Base-by-base conservation (phyloP, 2,113 vertebrate species). In the Nipponia nippon region DNA sequence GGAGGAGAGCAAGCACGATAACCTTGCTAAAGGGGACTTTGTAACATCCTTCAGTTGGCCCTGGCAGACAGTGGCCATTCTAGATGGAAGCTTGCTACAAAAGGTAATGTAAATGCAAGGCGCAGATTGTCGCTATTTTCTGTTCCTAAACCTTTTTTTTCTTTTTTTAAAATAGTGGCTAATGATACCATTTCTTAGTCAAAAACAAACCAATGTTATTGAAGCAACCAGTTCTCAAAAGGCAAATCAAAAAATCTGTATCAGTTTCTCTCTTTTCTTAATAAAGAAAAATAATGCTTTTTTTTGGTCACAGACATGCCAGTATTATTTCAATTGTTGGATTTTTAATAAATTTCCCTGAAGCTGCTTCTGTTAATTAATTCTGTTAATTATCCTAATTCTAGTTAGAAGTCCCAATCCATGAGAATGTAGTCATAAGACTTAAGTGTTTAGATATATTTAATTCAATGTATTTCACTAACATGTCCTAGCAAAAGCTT, bases 1-100 rank as follows among this genome's bases (percentile, higher is more conserved):
- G 23, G 98, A 99, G 92, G 98, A 98, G 84, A 99, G 99, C 96
- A 98, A 97, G 85, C 97, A 98, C 27, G 19, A 71, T 2, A 30
- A 92, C 17, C 93, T 98, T 27, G 40, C 82, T 5, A 83, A 96
- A 83, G 99, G 99, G 25, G 98, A 99, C 80, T 97, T 98, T 46
- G 99, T 99, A 85, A 99, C 98, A 30, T 99, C 98, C 29, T 99
- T 99, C 85, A 98, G 30, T 91, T 99, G 99, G 99, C 99, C 98
- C 34, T 99, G 99, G 99, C 99, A 99, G 97, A 99, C 98, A 12
- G 95, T 52, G 6, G 98, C 98, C 55, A 97, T 99, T 86, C 92
- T 99, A 71, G 96, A 98, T 83, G 99, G 99, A 76, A 97, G 87
- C 49, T 83, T 44, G 62, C 92, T 99, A 66, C 98, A 99, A 80